Conservation (phyloP, 2,797 vertebrate species). For the Vespertilio murinus region DNA sequence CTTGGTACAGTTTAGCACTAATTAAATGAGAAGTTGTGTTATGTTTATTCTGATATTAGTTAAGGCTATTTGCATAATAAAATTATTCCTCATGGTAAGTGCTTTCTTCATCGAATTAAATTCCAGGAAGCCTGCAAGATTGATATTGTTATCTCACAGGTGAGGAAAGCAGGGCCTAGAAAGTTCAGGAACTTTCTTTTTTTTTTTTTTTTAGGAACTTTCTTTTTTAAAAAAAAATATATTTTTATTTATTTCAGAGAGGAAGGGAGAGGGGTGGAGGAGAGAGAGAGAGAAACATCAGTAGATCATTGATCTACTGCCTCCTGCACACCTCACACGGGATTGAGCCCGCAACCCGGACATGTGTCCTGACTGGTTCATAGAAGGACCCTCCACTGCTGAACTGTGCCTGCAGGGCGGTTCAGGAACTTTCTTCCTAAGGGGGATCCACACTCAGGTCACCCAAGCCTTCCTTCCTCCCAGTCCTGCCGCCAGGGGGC, state of each 20-base stretch:
- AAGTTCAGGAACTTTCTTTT: neutral
- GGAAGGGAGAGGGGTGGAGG: too few species aligned
- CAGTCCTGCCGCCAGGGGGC: constrained; percentile 62
- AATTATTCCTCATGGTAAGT: neutral
- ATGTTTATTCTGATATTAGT: neutral
- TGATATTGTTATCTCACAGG: neutral
- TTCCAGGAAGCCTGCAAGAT: neutral
- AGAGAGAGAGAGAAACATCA: too few species aligned
- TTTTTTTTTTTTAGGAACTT: too few species aligned
- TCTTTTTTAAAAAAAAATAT: neutral
- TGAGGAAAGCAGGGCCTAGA: neutral
- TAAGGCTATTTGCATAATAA: neutral
- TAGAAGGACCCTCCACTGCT: too few species aligned
- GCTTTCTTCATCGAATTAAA: neutral
- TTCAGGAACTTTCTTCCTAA: neutral
- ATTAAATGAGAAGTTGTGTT: neutral
- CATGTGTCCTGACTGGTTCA: too few species aligned
- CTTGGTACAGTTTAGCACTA: neutral
- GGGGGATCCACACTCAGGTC: neutral
- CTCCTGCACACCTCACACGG: too few species aligned
- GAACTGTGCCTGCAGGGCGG: too few species aligned
- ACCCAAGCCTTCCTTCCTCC: neutral
- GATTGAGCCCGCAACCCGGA: too few species aligned
- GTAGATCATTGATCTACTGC: too few species aligned
- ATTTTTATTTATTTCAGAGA: too few species aligned